phyloP scores from a whole-genome alignment of 1,140 invertebrate genomes.

The Cydia strobilella region DNA sequence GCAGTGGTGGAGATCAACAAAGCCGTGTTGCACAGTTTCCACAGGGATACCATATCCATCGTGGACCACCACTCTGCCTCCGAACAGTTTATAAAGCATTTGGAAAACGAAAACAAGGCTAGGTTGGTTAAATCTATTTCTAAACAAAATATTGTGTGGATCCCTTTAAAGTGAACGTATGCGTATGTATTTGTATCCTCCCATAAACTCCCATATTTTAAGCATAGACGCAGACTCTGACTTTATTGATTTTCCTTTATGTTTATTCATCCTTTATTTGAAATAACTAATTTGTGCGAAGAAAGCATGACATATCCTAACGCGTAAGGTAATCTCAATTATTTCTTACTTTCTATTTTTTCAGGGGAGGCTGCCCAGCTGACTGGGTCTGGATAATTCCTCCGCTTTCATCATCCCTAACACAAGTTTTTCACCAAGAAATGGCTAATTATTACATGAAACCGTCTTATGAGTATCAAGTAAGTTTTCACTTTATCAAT shows the following conservation, averaged over 20 bases:
- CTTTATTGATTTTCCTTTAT: too few relatives aligned
- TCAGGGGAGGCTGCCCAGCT: conserved; percentile 92
- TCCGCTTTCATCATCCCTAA: conserved; percentile 93
- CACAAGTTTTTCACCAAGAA: conserved; percentile 97
- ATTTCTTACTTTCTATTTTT: conserved; percentile 35
- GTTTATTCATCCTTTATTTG: too few relatives aligned
- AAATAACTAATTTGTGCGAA: too few relatives aligned
- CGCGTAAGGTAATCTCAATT: too few relatives aligned
- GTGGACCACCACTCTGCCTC: conserved; percentile 97
- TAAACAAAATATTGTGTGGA: background rate
- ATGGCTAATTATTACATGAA: conserved; percentile 95
- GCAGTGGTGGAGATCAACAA: conserved; percentile 95
- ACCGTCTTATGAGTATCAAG: conserved; percentile 96
- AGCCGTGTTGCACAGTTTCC: conserved; percentile 95
- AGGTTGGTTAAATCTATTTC: conserved; percentile 74
- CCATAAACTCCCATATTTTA: too few relatives aligned
- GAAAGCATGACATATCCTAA: too few relatives aligned
- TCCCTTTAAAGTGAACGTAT: too few relatives aligned
- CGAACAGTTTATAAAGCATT: conserved; percentile 97
- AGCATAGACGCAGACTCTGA: too few relatives aligned
- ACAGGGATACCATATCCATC: conserved; percentile 93
- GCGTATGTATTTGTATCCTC: too few relatives aligned
- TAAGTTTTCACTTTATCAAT: conserved; percentile 55
- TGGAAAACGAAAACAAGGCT: conserved; percentile 93
- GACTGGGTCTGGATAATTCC: conserved; percentile 99